Evolutionary conservation across 1,140 invertebrate species (phyloP).

Genomic region (Cataglyphis hispanica): DNA sequence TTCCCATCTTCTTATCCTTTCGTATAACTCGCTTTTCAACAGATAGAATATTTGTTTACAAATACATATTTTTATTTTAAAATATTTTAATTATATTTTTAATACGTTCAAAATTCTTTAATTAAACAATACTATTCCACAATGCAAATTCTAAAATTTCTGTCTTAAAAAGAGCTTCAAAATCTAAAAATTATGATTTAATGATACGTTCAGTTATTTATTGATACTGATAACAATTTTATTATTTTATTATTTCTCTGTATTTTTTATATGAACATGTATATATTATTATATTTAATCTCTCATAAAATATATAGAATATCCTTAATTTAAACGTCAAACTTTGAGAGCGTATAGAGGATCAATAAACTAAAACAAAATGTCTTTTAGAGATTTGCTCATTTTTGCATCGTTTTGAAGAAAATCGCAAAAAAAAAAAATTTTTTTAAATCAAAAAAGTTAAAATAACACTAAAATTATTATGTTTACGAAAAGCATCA

Average conservation of each 20-base stretch:
- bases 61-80: neutral
- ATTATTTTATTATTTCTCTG: too few species aligned
- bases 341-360: too few species aligned
- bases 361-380: too few species aligned
- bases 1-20: conserved; percentile 79
- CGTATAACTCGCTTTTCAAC: conserved; percentile 53
- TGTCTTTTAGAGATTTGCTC: too few species aligned
- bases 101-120: neutral
- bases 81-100: conserved; percentile 40
- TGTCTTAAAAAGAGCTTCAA: conserved; percentile 4
- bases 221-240: neutral
- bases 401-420: too few species aligned
- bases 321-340: too few species aligned
- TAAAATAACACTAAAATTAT: too few species aligned
- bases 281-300: neutral
- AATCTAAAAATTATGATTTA: neutral
- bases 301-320: neutral
- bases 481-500: too few species aligned
- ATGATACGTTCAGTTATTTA: neutral
- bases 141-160: neutral
- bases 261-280: neutral
- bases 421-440: too few species aligned
- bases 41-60: conserved; percentile 20
- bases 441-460: too few species aligned
- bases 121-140: neutral